Evolutionary conservation across 2,888 invertebrate genomes (phyloP).

Genomic region (Microctonus brassicae): DNA sequence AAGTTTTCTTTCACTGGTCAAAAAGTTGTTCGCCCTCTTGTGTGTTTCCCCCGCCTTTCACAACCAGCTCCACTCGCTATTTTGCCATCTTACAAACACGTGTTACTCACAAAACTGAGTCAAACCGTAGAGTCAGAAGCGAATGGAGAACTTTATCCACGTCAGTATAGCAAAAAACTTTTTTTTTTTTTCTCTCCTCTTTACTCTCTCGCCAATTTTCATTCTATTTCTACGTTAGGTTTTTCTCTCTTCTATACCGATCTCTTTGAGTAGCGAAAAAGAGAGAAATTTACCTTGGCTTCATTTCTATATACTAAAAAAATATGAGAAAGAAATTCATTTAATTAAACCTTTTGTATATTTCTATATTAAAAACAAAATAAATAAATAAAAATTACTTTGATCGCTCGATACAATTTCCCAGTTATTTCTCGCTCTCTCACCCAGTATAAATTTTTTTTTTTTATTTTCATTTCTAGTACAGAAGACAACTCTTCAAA

Average conservation of each 20-base stretch:
- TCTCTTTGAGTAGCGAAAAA: conserved; percentile 2
- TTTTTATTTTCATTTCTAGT: background rate
- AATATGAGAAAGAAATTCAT: conserved; percentile 8
- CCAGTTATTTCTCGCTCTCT: background rate
- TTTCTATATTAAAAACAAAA: conserved; percentile 9
- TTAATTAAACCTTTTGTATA: conserved; percentile 30
- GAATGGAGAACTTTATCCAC: conserved; percentile 35
- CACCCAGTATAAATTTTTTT: background rate
- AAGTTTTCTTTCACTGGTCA: conserved; percentile 16
- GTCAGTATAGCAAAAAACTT: conserved; percentile 23
- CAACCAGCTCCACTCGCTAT: background rate
- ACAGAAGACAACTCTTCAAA: conserved; percentile 25
- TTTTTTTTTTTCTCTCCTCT: background rate
- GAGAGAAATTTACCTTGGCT: background rate
- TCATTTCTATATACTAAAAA: background rate
- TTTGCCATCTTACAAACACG: conserved; percentile 23
- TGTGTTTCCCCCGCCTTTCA: background rate
- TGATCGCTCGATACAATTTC: conserved; percentile 20
- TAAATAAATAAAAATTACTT: conserved; percentile 1
- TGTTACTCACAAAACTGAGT: conserved; percentile 38
- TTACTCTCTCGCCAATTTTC: background rate
- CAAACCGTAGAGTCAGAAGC: conserved; percentile 30
- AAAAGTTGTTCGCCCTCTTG: conserved; percentile 15
- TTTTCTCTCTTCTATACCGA: background rate
- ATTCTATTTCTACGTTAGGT: background rate